A percentile compares a stretch with the other conserved stretches of the same genome.
phyloP scores from a whole-genome alignment of 2,797 vertebrate species.

The Kryptopterus vitreolus region DNA sequence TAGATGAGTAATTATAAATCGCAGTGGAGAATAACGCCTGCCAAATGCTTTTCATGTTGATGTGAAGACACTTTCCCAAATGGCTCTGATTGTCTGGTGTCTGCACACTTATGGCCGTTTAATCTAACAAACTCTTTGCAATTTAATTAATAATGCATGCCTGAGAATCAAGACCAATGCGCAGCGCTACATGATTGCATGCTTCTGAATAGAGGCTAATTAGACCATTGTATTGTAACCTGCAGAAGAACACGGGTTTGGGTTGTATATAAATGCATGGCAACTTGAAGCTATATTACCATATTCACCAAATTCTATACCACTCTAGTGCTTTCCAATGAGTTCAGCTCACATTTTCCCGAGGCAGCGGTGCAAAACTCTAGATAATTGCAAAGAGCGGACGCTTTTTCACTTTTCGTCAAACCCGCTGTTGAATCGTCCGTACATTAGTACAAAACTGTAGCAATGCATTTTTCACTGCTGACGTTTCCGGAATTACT shows the following conservation, averaged over 20 bases:
- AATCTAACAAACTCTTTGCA: neutral
- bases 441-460: slow-evolving; percentile 41
- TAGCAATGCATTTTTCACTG: slow-evolving; percentile 45
- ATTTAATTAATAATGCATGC: neutral
- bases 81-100: too few species aligned
- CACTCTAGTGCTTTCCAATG: neutral
- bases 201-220: neutral
- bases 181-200: too few species aligned
- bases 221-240: too few species aligned
- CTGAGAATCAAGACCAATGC: neutral
- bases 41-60: too few species aligned
- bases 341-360: neutral
- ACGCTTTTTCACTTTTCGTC: neutral
- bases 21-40: too few species aligned
- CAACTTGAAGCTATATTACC: neutral
- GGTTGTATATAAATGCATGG: neutral
- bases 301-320: neutral
- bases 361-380: neutral
- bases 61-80: too few species aligned
- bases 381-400: neutral
- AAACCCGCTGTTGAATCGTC: slow-evolving; percentile 18
- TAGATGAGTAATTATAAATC: too few species aligned
- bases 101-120: neutral
- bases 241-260: neutral
- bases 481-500: neutral